These are phyloP conservation scores for Tragelaphus strepsiceros DNA, from an alignment of 2,113 vertebrate species.

Conservation along the genomic window DNA sequence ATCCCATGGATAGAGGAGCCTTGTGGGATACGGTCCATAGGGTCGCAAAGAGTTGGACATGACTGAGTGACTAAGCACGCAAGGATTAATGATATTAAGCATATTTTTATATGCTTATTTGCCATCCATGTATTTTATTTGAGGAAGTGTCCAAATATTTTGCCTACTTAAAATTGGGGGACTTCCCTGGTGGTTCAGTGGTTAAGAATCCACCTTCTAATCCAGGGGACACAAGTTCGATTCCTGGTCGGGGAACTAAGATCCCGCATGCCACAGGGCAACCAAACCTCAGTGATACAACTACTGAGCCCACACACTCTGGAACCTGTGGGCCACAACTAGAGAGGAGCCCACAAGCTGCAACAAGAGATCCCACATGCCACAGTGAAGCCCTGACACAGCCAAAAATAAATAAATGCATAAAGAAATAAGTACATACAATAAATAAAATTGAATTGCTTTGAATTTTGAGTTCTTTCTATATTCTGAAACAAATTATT, in stretches of 20 bases:
- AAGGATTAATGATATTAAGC: not conserved
- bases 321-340: not conserved
- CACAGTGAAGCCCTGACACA: not conserved
- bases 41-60: not conserved
- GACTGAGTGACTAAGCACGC: not conserved
- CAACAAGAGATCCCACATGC: not conserved
- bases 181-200: not conserved
- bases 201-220: not conserved
- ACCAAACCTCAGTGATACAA: not conserved
- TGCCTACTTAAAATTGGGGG: not conserved
- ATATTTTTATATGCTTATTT: not conserved
- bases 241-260: not conserved
- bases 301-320: not conserved
- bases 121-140: not conserved
- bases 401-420: not conserved
- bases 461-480: not conserved
- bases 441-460: not conserved
- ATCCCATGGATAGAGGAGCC: not conserved
- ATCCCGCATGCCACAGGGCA: not conserved
- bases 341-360: not conserved
- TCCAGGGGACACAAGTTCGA: not conserved
- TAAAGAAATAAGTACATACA: not conserved
- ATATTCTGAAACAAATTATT: not conserved
- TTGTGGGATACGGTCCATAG: not conserved
- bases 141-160: not conserved